Base-by-base conservation (phyloP, 2,888 invertebrate genomes). In the Nephrotoma flavescens region DNA sequence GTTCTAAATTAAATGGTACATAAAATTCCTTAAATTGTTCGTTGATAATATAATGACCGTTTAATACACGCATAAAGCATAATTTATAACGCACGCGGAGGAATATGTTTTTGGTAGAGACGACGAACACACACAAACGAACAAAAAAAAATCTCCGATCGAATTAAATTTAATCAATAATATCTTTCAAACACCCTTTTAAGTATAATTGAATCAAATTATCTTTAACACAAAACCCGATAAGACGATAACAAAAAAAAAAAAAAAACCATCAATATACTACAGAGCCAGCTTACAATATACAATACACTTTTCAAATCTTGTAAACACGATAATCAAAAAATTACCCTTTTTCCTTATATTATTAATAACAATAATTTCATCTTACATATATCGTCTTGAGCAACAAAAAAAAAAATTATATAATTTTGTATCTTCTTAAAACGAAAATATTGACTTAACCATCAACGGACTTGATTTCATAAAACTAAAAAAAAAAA, bases 11-110 rank as follows among this genome's bases (percentile, higher is more conserved):
- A 52, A n/a, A 52, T 52, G 15, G 4, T 15, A 44, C 6, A 44
- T 7, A 44, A 71, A 71, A 71, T 71, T 19, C 19, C 71, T 71
- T 52, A 52, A 15, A 52, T 52, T 52, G 47, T 11, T 85, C 7
- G 85, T 85, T 85, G 85, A 85, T 85, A 85, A 85, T 85, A 44
- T 85, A 85, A 85, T 85, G 85, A 85, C 85, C 85, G 85, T 85
- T 85, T 85, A 85, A 85, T 85, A 85, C 44, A 85, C 44, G 44
- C 71, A 71, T 71, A 71, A 71, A 31, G 19, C 31, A 71, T 71
- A 71, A 71, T 71, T n/a, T 71, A 71, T 71, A 71, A 19, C 71
- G 71, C 71, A 19, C 19, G 71, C 71, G 15, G 19, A 19, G 19
- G 15, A 52, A 52, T 52, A 52, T 6, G 15, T 71, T 71, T 44